phyloP scores from a whole-genome alignment of 2,797 vertebrate genomes.

The Percopsis omiscomaycus region DNA sequence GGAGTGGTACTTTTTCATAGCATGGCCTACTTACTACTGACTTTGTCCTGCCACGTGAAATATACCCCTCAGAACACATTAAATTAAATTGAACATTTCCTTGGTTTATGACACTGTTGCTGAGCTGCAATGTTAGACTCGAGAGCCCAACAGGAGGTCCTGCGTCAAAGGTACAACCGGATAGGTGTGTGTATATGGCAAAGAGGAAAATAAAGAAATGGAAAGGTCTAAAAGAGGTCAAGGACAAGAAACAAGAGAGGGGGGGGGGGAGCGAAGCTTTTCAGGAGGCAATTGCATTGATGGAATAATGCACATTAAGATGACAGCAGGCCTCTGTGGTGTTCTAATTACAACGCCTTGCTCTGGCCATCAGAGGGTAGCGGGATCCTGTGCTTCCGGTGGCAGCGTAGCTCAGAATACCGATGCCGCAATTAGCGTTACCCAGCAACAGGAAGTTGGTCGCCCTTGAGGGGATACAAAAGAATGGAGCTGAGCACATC shows the following conservation, averaged over 20 bases:
- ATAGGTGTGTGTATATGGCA: not conserved
- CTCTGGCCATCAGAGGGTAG: constrained; percentile 54
- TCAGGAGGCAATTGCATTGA: constrained; percentile 29
- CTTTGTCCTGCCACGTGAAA: constrained; percentile 5
- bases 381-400: constrained; percentile 59
- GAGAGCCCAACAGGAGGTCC: constrained; percentile 16
- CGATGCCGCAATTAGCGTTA: constrained; percentile 71
- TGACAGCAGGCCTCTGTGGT: constrained; percentile 26
- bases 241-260: constrained; percentile 3
- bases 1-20: not conserved
- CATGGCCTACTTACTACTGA: not conserved
- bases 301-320: constrained; percentile 24
- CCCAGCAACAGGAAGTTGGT: constrained; percentile 71
- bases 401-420: constrained; percentile 60
- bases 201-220: constrained; percentile 16
- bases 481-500: constrained; percentile 56
- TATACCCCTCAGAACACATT: not conserved
- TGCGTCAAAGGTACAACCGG: constrained; percentile 8
- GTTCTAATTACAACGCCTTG: constrained; percentile 55
- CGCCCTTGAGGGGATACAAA: constrained; percentile 56
- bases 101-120: not conserved
- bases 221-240: constrained; percentile 9
- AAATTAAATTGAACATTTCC: not conserved
- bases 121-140: not conserved
- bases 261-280: not conserved